phyloP scores from a whole-genome alignment of 2,888 invertebrate species.

The Sinhomidia bicolor region DNA sequence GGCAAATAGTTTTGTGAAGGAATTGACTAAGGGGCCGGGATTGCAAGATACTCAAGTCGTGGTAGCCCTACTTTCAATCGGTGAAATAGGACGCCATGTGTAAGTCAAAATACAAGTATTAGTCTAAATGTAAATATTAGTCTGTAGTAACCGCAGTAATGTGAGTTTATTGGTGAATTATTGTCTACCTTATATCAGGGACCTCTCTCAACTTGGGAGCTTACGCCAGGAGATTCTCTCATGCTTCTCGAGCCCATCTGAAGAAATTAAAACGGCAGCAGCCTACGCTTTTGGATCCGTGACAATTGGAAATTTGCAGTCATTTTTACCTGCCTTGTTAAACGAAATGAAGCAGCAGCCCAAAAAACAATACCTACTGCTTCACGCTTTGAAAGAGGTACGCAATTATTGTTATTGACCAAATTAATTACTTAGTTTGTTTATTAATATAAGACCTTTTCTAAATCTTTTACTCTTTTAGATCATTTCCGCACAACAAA shows the following conservation, averaged over 20 bases:
- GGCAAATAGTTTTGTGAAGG: conserved; percentile 84
- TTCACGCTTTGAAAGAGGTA: conserved; percentile 99
- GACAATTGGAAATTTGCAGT: conserved; percentile 96
- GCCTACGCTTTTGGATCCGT: conserved; percentile 98
- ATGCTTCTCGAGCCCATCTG: conserved; percentile 94
- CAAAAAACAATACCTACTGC: conserved; percentile 95
- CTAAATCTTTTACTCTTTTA: conserved; percentile 39
- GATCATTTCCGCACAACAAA: conserved; percentile 80
- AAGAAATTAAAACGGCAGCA: conserved; percentile 96
- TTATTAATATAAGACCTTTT: neutral
- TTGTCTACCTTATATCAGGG: conserved; percentile 83
- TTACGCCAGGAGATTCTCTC: conserved; percentile 90
- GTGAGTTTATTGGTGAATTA: neutral
- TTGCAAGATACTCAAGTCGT: conserved; percentile 91
- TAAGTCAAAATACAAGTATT: conserved; percentile 83
- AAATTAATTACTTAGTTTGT: too few relatives aligned
- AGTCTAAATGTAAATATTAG: neutral
- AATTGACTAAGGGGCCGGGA: conserved; percentile 87
- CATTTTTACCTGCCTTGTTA: conserved; percentile 96
- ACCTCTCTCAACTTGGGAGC: conserved; percentile 89
- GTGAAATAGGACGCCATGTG: conserved; percentile 98
- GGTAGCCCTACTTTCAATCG: conserved; percentile 96
- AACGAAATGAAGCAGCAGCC: conserved; percentile 97
- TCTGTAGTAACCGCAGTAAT: neutral
- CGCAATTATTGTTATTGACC: conserved; percentile 29